Base-by-base conservation (phyloP, 2,888 invertebrate genomes). In the Amiota communis region DNA sequence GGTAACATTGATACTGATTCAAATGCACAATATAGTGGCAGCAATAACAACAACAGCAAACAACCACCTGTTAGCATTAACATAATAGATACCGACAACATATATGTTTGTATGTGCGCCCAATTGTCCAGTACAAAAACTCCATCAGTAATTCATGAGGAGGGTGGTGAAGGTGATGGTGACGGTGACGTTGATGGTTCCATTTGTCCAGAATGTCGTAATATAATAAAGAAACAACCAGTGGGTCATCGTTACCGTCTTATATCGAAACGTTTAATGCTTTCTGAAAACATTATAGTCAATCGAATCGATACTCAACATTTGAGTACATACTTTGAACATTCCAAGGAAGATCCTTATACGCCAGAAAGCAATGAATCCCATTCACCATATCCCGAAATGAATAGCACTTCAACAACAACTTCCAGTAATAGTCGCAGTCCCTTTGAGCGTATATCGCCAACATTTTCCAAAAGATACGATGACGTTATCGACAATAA, bases 281-380 rank as follows among this genome's bases (percentile, higher is more conserved):
- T 88, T 23, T 80, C 88, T 0, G 87, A 89, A 75, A 86, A 89
- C 74, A 90, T 92, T 13, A 91, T 91, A 74, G 91, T 92, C 0
- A 92, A 92, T 78, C 91, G 91, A 72, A 88, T 92, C 12, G 92
- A 93, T 79, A 90, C 89, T 6, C 91, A 91, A 1, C 84, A 91
- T 46, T 85, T 93, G 0, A 88, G 82, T 74, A 86, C 88, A 17
- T 80, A 81, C 74, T 81, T 83, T 68, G 83, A 87, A 75, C 79
- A 77, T 17, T 47, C 56, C 2, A 77, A 78, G 47, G 71, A 80
- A 70, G 95, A 95, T 81, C 95, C 95, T 0, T 95, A 95, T 82
- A 95, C 95, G 0, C 95, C 95, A n/a, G 95, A 95, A 84, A 95
- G 95, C 87, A 91, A 93, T 77, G 95, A 95, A 83, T 95, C 95